Percentiles rank a stretch among this genome's conserved stretches.
These are phyloP conservation scores for Chaenocephalus aceratus DNA, from an alignment of 2,113 vertebrate genomes.

Conservation along the genomic window DNA sequence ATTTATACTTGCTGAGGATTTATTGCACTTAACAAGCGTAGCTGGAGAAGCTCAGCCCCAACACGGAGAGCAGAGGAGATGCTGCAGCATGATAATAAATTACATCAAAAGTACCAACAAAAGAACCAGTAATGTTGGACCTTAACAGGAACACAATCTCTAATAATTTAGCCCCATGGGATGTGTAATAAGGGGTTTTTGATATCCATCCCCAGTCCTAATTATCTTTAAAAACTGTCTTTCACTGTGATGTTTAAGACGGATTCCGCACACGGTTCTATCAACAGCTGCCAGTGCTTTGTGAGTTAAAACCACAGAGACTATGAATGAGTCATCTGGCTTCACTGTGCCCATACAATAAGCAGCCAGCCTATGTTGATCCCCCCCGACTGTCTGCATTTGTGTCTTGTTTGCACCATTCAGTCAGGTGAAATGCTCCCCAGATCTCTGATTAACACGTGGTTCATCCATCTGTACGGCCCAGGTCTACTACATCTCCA, in stretches of 20 bases:
- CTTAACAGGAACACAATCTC: neutral
- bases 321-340: conserved; percentile 71
- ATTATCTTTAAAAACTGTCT: conserved; percentile 38
- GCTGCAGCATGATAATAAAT: no score
- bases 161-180: neutral
- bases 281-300: conserved; percentile 66
- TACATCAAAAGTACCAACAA: no score
- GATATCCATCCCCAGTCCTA: neutral
- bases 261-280: conserved; percentile 45
- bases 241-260: conserved; percentile 31
- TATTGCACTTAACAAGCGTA: no score
- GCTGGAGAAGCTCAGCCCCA: no score
- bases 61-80: no score
- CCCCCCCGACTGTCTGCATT: conserved; percentile 50
- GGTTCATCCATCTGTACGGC: conserved; percentile 49
- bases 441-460: conserved; percentile 58
- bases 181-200: neutral
- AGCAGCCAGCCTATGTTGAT: conserved; percentile 68
- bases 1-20: no score
- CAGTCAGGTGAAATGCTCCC: conserved; percentile 56
- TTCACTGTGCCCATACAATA: conserved; percentile 62
- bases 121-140: neutral
- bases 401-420: conserved; percentile 66
- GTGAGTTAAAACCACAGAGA: conserved; percentile 66
- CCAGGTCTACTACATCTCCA: conserved; percentile 97